Percentiles rank a stretch among this genome's conserved stretches.
Conservation (phyloP, 2,797 vertebrate genomes). For the Emys orbicularis region DNA sequence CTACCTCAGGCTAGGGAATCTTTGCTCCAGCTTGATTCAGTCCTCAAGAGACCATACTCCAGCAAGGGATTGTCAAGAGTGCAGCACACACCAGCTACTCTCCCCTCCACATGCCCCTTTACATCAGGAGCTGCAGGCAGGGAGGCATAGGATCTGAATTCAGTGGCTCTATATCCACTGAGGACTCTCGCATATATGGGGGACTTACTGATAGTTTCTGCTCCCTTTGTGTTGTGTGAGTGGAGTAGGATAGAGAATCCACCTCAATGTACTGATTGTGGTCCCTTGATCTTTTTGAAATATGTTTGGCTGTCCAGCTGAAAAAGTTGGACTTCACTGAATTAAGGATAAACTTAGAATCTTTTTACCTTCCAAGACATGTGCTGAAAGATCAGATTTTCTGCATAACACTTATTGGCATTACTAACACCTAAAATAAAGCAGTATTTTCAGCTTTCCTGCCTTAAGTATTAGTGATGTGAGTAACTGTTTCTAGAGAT, state of each 20-base stretch:
- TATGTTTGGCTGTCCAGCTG: not conserved
- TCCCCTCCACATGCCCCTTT: not conserved
- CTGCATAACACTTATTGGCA: too few relatives aligned
- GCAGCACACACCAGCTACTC: not conserved
- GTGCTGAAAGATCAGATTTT: too few relatives aligned
- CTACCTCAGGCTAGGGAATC: not conserved
- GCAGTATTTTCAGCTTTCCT: too few relatives aligned
- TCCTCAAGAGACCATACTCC: not conserved
- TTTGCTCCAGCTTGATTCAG: not conserved
- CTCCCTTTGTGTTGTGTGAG: not conserved
- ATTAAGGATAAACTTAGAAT: not conserved
- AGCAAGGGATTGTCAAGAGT: not conserved
- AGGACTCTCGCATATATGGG: not conserved
- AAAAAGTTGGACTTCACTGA: not conserved
- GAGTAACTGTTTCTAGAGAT: too few relatives aligned
- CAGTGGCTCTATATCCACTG: not conserved
- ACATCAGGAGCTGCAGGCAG: not conserved
- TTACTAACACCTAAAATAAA: too few relatives aligned
- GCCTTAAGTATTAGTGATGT: too few relatives aligned
- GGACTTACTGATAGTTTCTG: not conserved
- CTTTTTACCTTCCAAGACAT: not conserved
- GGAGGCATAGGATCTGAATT: not conserved
- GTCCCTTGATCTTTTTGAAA: not conserved
- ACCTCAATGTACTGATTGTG: not conserved
- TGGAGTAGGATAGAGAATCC: not conserved